Evolutionary conservation across 1,140 invertebrate species (phyloP).

Genomic region (Geopemphigus sp.): DNA sequence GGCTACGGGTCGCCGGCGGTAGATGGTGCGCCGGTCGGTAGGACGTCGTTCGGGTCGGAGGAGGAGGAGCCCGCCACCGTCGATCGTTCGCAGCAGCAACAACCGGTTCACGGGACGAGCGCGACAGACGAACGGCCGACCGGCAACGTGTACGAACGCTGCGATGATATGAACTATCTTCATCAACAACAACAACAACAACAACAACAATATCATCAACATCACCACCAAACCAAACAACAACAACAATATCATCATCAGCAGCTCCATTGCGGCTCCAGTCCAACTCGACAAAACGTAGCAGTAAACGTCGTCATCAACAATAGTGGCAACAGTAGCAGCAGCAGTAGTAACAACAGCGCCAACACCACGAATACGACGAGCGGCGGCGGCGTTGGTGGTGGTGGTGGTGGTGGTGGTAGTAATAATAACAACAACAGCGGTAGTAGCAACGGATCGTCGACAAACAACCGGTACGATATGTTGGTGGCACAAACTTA

Average conservation of each 20-base stretch:
- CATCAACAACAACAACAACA: constrained; percentile 11
- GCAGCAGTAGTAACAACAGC: too few relatives aligned
- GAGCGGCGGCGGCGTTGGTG: neutral
- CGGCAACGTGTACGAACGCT: constrained; percentile 39
- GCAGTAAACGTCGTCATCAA: too few relatives aligned
- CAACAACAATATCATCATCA: constrained; percentile 1
- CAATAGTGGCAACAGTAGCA: neutral
- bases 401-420: too few relatives aligned
- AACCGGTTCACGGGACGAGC: constrained; percentile 36
- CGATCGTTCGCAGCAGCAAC: constrained; percentile 35
- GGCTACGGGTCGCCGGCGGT: constrained; percentile 48
- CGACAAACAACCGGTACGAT: constrained; percentile 19
- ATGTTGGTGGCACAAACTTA: constrained; percentile 36
- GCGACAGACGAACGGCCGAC: constrained; percentile 47
- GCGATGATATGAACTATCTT: constrained; percentile 42
- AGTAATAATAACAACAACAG: neutral
- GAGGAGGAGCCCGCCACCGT: constrained; percentile 37
- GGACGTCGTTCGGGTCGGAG: constrained; percentile 43
- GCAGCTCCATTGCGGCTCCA: neutral
- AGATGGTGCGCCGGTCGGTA: constrained; percentile 49
- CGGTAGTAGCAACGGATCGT: neutral
- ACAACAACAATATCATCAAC: too few relatives aligned
- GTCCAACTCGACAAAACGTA: neutral
- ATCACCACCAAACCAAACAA: neutral
- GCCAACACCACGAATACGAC: neutral